Conservation (phyloP, 2,888 invertebrate species). For the Aleiodes alternator region DNA sequence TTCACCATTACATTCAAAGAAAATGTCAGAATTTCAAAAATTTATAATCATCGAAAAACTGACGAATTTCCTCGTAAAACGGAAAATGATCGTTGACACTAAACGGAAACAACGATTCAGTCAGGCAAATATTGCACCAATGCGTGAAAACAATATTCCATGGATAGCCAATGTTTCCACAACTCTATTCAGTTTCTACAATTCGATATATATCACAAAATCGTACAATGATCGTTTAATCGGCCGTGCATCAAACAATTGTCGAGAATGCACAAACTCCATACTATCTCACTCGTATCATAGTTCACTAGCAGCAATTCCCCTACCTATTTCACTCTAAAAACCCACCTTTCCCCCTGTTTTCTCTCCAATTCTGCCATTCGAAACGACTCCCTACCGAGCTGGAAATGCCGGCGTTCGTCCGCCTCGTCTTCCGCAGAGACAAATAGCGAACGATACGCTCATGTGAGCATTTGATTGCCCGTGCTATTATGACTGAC, state of each 20-base stretch:
- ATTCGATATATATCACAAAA: slow-evolving; percentile 58
- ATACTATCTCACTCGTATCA: slow-evolving; percentile 29
- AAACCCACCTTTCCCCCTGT: not conserved
- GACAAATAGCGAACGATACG: slow-evolving; percentile 62
- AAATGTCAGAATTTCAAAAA: not conserved
- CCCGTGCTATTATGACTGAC: slow-evolving; percentile 72
- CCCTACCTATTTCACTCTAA: not conserved
- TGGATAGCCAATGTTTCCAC: slow-evolving; percentile 49
- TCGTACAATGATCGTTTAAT: slow-evolving; percentile 73
- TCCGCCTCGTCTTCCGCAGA: slow-evolving; percentile 72
- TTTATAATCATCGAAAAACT: not conserved
- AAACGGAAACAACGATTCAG: slow-evolving; percentile 37
- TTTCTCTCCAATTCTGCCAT: slow-evolving; percentile 4
- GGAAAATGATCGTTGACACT: slow-evolving; percentile 37
- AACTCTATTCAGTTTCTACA: slow-evolving; percentile 38
- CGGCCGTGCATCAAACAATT: slow-evolving; percentile 74
- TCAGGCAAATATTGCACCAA: slow-evolving; percentile 40
- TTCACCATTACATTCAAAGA: too few relatives aligned
- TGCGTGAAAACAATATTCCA: slow-evolving; percentile 67
- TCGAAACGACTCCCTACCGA: slow-evolving; percentile 47
- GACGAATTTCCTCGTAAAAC: not conserved
- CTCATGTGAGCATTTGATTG: slow-evolving; percentile 72
- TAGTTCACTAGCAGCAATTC: slow-evolving; percentile 20
- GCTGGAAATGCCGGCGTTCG: slow-evolving; percentile 55
- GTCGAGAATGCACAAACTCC: slow-evolving; percentile 52